Evolutionary conservation across 2,113 vertebrate species (phyloP), one percentile per base, ranked within the genome.

Genomic region (Limanda limanda): DNA sequence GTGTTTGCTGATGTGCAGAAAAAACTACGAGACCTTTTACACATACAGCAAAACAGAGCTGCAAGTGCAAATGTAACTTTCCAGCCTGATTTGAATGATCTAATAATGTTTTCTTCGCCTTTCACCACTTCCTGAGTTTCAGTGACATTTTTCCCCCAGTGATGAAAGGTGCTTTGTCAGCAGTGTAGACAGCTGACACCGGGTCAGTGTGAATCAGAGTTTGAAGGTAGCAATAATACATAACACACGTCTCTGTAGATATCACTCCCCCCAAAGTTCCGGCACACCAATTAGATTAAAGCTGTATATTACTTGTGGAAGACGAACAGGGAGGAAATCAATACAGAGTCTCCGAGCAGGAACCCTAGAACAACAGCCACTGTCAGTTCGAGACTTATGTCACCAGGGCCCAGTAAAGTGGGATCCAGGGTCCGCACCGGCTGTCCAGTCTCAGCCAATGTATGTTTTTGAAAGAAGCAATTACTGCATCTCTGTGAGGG

Each of bases 201-300:
- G 51, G 88, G 89, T 90, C 89, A 85, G 54, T 47, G 25, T 48
- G 80, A 86, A 79, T 86, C 86, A 78, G 61, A 76, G 76, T 75
- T 54, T 62, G 68, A 89, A 87, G 89, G 81, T 73, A 85, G 83
- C 79, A 89, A 83, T 90, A 88, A 85, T 74, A 87, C 84, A 90
- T 80, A 91, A 88, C 75, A 71, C 82, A 64, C 74, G 79, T 90
- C 88, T 88, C 88, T 69, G 77, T 61, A 82, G 85, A 81, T 76
- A 81, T 80, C 76, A 68, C 73, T 88, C 76, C 68, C 25, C 54
- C 66, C 63, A 81, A 86, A 91, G 79, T 89, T 92, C 65, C 82
- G 3, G 24, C 71, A 60, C 74, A 24, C 68, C 90, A 89, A 92
- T 92, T 93, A 89, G 85, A 93, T 92, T 92, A 91, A 91, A 92